phyloP scores from a whole-genome alignment of 2,113 vertebrate genomes.

The Semnornis frantzii region DNA sequence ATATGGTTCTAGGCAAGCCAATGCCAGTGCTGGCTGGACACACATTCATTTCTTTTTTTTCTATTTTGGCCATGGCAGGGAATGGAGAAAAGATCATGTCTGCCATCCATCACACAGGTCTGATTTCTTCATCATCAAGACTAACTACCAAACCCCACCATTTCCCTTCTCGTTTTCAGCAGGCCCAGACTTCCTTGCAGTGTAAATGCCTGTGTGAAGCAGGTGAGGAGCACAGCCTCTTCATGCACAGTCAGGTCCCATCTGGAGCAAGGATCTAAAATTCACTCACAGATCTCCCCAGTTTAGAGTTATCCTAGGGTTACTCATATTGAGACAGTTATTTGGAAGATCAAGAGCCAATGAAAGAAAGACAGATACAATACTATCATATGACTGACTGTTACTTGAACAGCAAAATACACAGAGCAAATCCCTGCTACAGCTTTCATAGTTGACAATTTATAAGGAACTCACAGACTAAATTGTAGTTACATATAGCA shows the following conservation, averaged over 20 bases:
- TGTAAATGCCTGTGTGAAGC: background rate
- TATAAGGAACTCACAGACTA: background rate
- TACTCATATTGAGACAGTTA: background rate
- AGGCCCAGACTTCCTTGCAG: background rate
- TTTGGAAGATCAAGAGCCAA: background rate
- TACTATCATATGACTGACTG: background rate
- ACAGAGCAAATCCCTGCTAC: background rate
- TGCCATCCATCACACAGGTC: background rate
- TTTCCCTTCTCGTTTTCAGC: background rate
- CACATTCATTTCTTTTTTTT: background rate
- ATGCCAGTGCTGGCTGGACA: background rate
- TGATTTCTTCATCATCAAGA: background rate
- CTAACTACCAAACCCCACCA: background rate
- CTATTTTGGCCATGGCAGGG: rapidly evolving
- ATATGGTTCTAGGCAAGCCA: background rate
- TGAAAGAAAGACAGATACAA: background rate
- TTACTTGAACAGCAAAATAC: background rate
- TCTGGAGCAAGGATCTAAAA: background rate
- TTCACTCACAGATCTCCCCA: background rate
- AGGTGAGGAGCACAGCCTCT: background rate
- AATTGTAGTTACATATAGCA: conserved; percentile 1
- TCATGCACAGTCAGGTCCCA: background rate
- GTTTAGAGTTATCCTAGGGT: background rate
- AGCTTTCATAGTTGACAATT: background rate
- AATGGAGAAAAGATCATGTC: background rate